Percentiles rank a stretch among this genome's conserved stretches.
phyloP scores from a whole-genome alignment of 1,140 invertebrate genomes.

The Bombus picipes region DNA sequence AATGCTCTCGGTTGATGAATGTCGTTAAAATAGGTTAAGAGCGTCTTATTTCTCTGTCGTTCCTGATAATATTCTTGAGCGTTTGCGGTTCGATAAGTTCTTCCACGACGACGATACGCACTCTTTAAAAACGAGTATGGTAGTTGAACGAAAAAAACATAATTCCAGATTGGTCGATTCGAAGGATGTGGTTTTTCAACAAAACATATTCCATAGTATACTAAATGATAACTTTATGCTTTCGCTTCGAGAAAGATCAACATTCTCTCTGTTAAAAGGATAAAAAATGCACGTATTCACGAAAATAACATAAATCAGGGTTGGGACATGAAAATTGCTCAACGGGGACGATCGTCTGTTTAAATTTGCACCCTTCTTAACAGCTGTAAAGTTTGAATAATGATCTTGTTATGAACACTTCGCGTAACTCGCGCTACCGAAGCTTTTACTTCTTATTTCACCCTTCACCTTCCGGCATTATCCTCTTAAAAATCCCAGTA shows the following conservation, averaged over 20 bases:
- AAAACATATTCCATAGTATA: background rate
- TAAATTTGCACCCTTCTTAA: constrained; percentile 46
- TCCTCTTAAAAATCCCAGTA: constrained; percentile 56
- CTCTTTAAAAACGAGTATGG: background rate
- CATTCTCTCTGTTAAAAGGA: too few species aligned
- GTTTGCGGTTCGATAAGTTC: background rate
- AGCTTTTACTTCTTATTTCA: constrained; percentile 40
- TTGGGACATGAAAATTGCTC: background rate
- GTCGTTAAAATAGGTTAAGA: constrained; percentile 38
- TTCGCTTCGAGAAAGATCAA: background rate
- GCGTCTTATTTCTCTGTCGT: constrained; percentile 27
- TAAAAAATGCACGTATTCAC: background rate
- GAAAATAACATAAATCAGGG: constrained; percentile 26
- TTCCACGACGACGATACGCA: background rate
- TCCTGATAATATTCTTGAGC: constrained; percentile 29
- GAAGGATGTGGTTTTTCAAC: background rate
- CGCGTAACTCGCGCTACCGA: constrained; percentile 29
- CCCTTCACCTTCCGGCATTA: constrained; percentile 52
- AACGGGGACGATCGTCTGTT: constrained; percentile 42
- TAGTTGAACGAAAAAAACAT: background rate
- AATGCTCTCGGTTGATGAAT: constrained; percentile 19
- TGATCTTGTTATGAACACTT: constrained; percentile 70
- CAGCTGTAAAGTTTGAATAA: constrained; percentile 71
- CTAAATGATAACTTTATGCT: background rate
- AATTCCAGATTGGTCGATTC: background rate